Evolutionary conservation across 30 jellyfish, hydroid and myxozoan species (phyloP).

Genomic region (Phacellophora camtschatica): DNA sequence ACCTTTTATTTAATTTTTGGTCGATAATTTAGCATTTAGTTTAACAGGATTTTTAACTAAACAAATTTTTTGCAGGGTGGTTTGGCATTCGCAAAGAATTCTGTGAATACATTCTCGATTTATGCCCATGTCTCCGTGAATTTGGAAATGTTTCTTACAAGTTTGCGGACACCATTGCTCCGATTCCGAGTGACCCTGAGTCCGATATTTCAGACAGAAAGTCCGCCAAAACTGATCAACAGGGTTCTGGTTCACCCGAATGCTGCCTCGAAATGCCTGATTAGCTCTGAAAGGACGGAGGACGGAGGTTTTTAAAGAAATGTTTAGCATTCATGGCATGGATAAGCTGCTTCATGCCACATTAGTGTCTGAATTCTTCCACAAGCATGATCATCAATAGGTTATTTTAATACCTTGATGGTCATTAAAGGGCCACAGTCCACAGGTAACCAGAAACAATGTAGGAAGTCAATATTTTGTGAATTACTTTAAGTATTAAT

Average conservation of each 20-base stretch:
- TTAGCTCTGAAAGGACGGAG: too few species aligned
- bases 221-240: constrained; percentile 2
- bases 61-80: constrained; percentile 84
- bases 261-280: constrained; percentile 51
- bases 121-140: constrained; percentile 85
- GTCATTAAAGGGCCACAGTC: too few species aligned
- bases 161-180: constrained; percentile 72
- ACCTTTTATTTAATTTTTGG: not conserved
- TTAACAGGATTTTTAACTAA: not conserved
- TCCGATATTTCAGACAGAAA: not conserved
- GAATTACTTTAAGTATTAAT: too few species aligned
- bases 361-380: too few species aligned
- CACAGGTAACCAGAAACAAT: too few species aligned
- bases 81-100: constrained; percentile 95
- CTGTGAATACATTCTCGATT: constrained; percentile 78
- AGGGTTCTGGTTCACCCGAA: not conserved
- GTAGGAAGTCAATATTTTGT: too few species aligned
- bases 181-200: constrained; percentile 29
- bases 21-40: not conserved
- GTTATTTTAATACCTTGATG: too few species aligned
- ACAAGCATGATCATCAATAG: too few species aligned
- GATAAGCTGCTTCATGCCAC: too few species aligned
- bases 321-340: too few species aligned
- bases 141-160: constrained; percentile 91
- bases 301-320: too few species aligned